Evolutionary conservation across 2,113 vertebrate genomes (phyloP).

Genomic region (Mirza zaza): DNA sequence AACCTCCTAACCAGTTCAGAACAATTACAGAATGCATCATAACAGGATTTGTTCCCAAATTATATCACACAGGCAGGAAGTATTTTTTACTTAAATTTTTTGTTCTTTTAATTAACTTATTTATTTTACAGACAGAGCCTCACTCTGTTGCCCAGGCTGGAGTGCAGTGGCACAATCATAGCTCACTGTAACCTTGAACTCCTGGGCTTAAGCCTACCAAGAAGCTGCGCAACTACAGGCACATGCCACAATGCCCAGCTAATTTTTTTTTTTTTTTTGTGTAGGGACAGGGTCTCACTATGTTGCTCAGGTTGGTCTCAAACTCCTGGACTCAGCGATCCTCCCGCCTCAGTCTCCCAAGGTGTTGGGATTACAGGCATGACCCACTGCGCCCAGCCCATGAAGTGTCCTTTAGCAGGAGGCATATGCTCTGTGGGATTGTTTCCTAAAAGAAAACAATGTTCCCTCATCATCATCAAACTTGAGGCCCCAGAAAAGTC

Average conservation of each 20-base stretch:
- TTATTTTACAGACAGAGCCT: background rate
- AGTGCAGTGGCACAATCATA: background rate
- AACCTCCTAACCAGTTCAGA: background rate
- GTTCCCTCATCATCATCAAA: background rate
- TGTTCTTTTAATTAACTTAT: too few species aligned
- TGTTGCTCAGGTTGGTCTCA: background rate
- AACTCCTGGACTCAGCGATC: background rate
- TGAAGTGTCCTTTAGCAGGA: conserved; percentile 32
- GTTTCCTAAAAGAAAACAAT: conserved; percentile 50
- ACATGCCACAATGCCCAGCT: background rate
- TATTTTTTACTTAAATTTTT: too few species aligned
- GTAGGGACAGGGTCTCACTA: background rate
- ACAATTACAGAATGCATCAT: background rate
- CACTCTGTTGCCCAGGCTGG: background rate
- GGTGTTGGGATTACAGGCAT: background rate
- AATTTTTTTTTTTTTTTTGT: background rate
- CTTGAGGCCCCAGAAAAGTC: background rate
- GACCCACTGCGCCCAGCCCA: background rate
- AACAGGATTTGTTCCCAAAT: conserved; percentile 33
- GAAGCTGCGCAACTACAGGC: too few species aligned
- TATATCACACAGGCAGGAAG: background rate
- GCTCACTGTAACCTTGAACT: background rate
- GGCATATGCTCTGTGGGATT: background rate
- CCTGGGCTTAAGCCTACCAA: background rate
- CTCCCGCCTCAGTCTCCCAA: background rate